Conservation (phyloP, 2,113 vertebrate genomes). For the Grallaria varia region DNA sequence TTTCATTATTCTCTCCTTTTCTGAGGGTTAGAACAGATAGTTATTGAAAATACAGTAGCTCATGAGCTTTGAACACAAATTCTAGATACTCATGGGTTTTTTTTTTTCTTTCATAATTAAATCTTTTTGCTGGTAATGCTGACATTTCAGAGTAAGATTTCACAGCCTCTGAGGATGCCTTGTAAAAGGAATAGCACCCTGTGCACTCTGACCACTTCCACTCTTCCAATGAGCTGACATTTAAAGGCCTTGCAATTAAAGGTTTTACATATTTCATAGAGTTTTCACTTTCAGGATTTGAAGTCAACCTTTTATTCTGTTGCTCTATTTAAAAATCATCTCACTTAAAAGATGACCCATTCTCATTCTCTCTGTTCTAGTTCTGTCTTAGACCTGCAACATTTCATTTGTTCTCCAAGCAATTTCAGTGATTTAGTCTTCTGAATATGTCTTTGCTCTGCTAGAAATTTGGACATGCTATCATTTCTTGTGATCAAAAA, state of each 20-base stretch:
- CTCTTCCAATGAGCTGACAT: background rate
- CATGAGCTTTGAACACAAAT: background rate
- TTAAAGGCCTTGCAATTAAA: slow-evolving; percentile 16
- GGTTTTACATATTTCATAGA: background rate
- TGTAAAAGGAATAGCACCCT: background rate
- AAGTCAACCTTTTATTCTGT: background rate
- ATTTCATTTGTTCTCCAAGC: background rate
- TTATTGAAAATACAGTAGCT: background rate
- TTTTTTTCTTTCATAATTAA: background rate
- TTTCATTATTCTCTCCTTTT: background rate
- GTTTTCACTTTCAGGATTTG: background rate
- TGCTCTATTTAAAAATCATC: background rate
- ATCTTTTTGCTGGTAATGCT: slow-evolving; percentile 15
- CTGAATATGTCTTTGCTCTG: background rate
- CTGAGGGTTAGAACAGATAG: background rate
- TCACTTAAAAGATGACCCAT: background rate
- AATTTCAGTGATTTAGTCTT: background rate
- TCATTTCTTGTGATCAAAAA: background rate
- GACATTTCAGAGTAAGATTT: slow-evolving; percentile 36
- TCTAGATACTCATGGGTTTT: background rate
- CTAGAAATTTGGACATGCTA: background rate
- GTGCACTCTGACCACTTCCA: background rate
- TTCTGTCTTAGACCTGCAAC: background rate
- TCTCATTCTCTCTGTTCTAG: background rate
- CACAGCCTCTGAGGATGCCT: background rate